Evolutionary conservation across 2,797 vertebrate genomes (phyloP).

Genomic region (Aldrovandia affinis): DNA sequence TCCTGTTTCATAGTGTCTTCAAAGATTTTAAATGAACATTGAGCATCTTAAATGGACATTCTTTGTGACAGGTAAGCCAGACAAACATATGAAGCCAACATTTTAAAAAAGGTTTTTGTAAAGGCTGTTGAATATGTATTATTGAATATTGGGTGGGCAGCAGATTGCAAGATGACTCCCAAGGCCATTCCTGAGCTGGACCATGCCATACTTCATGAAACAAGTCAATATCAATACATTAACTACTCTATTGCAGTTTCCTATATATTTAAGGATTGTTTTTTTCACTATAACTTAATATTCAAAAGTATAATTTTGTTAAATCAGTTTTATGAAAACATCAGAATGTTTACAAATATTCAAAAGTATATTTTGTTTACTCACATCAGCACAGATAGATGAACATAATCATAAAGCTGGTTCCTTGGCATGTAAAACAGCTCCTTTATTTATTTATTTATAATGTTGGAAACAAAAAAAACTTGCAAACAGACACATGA

Average conservation of each 20-base stretch:
- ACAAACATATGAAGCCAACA: not conserved
- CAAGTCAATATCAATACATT: not conserved
- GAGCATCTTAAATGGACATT: not conserved
- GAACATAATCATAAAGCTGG: too few species aligned
- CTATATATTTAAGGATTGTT: slow-evolving; percentile 18
- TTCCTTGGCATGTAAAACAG: too few species aligned
- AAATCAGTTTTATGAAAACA: too few species aligned
- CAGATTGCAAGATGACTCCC: not conserved
- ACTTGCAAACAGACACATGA: not conserved
- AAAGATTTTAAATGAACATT: not conserved
- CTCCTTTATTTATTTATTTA: too few species aligned
- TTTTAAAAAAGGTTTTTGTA: not conserved
- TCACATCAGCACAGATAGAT: too few species aligned
- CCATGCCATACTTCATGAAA: not conserved
- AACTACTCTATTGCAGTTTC: not conserved
- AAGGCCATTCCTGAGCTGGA: not conserved
- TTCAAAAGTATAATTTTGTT: too few species aligned
- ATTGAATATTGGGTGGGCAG: not conserved
- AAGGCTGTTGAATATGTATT: not conserved
- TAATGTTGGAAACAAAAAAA: not conserved
- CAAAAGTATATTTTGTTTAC: too few species aligned
- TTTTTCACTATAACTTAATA: too few species aligned
- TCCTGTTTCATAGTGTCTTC: not conserved
- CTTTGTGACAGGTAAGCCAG: not conserved
- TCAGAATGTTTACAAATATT: too few species aligned